phyloP scores from a whole-genome alignment of 2,888 invertebrate genomes.

The Cephus rjabovi region DNA sequence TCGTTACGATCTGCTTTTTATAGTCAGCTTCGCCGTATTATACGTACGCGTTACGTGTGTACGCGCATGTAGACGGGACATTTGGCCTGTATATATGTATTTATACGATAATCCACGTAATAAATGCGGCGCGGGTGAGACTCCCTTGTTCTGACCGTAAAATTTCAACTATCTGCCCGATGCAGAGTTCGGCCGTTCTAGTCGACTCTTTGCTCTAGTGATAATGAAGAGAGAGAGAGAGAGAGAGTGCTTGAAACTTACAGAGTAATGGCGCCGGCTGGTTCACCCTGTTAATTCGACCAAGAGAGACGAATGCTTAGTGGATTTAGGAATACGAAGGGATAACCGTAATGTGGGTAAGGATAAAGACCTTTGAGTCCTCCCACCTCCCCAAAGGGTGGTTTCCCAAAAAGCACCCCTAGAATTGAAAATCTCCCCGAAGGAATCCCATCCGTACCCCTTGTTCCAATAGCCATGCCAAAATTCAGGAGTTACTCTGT shows the following conservation, averaged over 20 bases:
- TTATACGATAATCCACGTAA: neutral
- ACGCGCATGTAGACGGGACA: neutral
- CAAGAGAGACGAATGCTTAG: neutral
- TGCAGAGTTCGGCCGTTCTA: neutral
- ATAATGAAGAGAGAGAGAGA: too few relatives aligned
- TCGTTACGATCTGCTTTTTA: too few relatives aligned
- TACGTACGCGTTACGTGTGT: neutral
- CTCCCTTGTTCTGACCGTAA: neutral
- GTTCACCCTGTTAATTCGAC: neutral
- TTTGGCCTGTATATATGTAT: neutral
- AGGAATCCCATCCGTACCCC: neutral
- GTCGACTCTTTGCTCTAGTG: neutral
- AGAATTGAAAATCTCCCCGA: too few relatives aligned
- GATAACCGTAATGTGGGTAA: slow-evolving; percentile 6
- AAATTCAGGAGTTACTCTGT: slow-evolving; percentile 21
- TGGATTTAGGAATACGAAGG: neutral
- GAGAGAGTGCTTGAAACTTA: too few relatives aligned
- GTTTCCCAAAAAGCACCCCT: too few relatives aligned
- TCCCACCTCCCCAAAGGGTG: neutral
- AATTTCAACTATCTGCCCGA: slow-evolving; percentile 2
- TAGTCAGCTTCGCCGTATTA: too few relatives aligned
- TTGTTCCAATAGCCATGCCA: slow-evolving; percentile 26
- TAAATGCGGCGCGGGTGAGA: neutral
- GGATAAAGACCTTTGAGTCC: slow-evolving; percentile 21
- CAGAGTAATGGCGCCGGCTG: too few relatives aligned